phyloP scores from a whole-genome alignment of 2,888 invertebrate species.

The Melanchra persicariae region DNA sequence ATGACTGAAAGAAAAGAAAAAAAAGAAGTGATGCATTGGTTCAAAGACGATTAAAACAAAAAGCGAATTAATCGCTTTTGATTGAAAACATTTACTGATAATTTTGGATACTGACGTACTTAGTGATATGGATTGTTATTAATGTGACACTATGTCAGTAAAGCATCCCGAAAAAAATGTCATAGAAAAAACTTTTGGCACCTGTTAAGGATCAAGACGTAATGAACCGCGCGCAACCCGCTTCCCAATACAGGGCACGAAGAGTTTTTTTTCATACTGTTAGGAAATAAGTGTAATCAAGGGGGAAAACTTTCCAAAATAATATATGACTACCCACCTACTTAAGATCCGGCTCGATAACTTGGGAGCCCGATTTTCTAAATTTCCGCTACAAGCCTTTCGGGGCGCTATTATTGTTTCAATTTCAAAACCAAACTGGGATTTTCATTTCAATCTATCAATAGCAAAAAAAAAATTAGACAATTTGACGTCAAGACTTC shows the following conservation, averaged over 20 bases:
- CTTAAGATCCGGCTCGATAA: slow-evolving; percentile 25
- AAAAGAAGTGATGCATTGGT: too few relatives aligned
- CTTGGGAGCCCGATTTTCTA: slow-evolving; percentile 11
- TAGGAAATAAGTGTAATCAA: slow-evolving; percentile 23
- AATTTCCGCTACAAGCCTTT: slow-evolving; percentile 18
- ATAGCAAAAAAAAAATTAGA: too few relatives aligned
- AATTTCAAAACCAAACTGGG: not conserved
- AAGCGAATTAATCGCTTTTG: too few relatives aligned
- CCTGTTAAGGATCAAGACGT: not conserved
- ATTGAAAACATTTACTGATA: too few relatives aligned
- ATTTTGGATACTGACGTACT: too few relatives aligned
- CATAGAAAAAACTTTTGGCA: not conserved
- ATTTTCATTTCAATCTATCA: not conserved
- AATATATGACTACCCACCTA: slow-evolving; percentile 30
- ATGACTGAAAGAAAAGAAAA: too few relatives aligned
- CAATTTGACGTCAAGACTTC: too few relatives aligned
- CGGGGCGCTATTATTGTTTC: not conserved
- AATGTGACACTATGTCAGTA: too few relatives aligned
- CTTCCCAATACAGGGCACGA: slow-evolving; percentile 31
- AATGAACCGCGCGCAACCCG: slow-evolving; percentile 6
- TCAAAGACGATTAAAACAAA: too few relatives aligned
- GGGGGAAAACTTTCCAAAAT: slow-evolving; percentile 24
- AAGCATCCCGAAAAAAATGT: not conserved
- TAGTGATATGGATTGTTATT: too few relatives aligned
- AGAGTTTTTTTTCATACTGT: slow-evolving; percentile 10